Percentiles rank a stretch among this genome's conserved stretches.
phyloP scores from a whole-genome alignment of 2,888 invertebrate genomes.

The Diplazon laetatorius region DNA sequence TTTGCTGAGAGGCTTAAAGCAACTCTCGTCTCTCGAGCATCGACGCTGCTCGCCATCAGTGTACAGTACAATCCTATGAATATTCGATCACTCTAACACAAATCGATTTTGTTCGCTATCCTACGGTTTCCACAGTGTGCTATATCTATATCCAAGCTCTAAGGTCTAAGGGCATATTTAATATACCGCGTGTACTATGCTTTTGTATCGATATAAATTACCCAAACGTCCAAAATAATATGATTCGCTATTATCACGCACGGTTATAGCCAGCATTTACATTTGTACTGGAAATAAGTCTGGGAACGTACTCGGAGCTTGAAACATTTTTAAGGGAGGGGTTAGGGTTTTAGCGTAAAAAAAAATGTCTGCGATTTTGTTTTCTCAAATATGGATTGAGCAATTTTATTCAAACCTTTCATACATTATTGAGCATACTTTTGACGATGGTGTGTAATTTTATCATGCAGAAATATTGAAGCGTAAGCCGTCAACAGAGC shows the following conservation, averaged over 20 bases:
- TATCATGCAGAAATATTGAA: no score
- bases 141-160: slow-evolving; percentile 1
- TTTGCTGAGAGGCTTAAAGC: slow-evolving; percentile 60
- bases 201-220: neutral
- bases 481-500: no score
- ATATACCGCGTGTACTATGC: neutral
- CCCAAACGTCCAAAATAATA: neutral
- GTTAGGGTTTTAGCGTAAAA: no score
- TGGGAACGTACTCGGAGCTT: neutral
- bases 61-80: slow-evolving; percentile 52
- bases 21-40: slow-evolving; percentile 24
- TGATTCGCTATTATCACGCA: no score
- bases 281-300: slow-evolving; percentile 6
- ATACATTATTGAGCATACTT: no score
- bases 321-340: no score
- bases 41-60: slow-evolving; percentile 31
- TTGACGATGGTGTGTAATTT: no score
- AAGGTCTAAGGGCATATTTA: neutral
- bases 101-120: slow-evolving; percentile 41
- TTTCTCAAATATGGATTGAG: no score
- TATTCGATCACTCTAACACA: slow-evolving; percentile 51
- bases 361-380: no score
- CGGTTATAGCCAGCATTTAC: neutral
- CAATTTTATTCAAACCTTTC: no score
- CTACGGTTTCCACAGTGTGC: neutral